A percentile compares a stretch with the other conserved stretches of the same genome.
phyloP scores from a whole-genome alignment of 2,797 vertebrate species.

The Hoplostethus mediterraneus region DNA sequence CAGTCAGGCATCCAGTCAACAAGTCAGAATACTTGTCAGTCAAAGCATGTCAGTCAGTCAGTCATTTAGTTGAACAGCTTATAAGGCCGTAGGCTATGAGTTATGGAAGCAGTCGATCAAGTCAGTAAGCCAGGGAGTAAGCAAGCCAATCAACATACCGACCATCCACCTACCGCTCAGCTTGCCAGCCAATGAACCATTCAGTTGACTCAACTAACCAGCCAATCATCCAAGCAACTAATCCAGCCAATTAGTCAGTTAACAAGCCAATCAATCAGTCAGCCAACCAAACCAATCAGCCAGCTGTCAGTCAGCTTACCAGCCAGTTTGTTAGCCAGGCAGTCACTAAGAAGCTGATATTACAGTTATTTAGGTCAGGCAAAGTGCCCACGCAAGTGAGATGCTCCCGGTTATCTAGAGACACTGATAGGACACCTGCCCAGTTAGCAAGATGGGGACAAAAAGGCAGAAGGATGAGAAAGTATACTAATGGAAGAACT shows the following conservation, averaged over 20 bases:
- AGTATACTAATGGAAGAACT: constrained; percentile 42
- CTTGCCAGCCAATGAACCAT: too few species aligned
- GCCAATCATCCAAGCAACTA: background rate
- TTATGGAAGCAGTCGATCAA: constrained; percentile 16
- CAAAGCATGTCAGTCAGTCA: constrained; percentile 25
- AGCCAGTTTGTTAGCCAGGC: background rate
- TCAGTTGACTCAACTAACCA: background rate
- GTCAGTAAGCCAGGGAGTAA: background rate
- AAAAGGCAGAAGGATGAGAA: constrained; percentile 29
- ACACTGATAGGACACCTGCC: constrained; percentile 22
- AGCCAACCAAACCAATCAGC: constrained; percentile 20
- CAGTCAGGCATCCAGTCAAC: too few species aligned
- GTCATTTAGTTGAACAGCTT: constrained; percentile 24
- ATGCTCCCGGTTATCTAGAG: constrained; percentile 50
- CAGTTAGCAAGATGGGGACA: constrained; percentile 58
- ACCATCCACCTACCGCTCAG: too few species aligned
- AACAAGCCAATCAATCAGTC: constrained; percentile 12
- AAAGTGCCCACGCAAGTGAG: constrained; percentile 50
- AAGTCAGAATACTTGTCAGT: background rate
- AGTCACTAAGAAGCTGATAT: constrained; percentile 60
- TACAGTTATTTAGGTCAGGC: constrained; percentile 73
- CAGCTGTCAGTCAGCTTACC: constrained; percentile 39
- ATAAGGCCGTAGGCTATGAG: background rate
- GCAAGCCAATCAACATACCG: background rate
- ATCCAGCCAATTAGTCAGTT: background rate